Evolutionary conservation across 2,113 vertebrate species (phyloP).

Genomic region (Capra hircus): DNA sequence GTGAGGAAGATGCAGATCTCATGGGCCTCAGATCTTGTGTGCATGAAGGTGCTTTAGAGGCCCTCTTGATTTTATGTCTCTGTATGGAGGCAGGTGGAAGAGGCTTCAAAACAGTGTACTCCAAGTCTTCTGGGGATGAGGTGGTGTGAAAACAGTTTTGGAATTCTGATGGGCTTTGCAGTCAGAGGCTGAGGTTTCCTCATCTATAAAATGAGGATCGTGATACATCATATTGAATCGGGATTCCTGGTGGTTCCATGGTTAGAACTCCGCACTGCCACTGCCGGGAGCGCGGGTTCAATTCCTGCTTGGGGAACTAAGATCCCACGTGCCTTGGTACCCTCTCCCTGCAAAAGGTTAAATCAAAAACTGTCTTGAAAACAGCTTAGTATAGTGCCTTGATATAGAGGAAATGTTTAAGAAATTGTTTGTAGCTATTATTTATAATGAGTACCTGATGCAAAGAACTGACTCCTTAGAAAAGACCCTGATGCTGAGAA

Average conservation of each 20-base stretch:
- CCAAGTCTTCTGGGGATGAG: not conserved
- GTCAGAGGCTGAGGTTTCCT: not conserved
- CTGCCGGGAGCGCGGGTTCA: not conserved
- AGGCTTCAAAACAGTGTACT: not conserved
- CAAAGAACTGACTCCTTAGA: not conserved
- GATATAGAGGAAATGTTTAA: not conserved
- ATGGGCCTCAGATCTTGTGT: not conserved
- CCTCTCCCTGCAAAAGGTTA: not conserved
- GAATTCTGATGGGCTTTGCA: not conserved
- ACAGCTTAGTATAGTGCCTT: not conserved
- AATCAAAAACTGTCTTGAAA: not conserved
- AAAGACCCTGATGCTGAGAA: not conserved
- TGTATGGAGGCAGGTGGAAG: not conserved
- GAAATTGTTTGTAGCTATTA: not conserved
- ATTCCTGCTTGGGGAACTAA: not conserved
- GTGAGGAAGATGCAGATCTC: not conserved
- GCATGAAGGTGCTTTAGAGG: not conserved
- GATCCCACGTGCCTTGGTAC: not conserved
- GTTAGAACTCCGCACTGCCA: not conserved
- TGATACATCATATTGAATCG: not conserved
- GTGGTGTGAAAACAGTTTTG: not conserved
- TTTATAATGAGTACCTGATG: not conserved
- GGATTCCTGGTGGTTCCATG: not conserved
- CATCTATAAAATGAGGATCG: not conserved
- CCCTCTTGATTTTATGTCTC: not conserved